Percentiles rank a stretch among this genome's conserved stretches.
These are phyloP conservation scores for Geotrypetes seraphini DNA, from an alignment of 2,797 vertebrate species.

Conservation along the genomic window DNA sequence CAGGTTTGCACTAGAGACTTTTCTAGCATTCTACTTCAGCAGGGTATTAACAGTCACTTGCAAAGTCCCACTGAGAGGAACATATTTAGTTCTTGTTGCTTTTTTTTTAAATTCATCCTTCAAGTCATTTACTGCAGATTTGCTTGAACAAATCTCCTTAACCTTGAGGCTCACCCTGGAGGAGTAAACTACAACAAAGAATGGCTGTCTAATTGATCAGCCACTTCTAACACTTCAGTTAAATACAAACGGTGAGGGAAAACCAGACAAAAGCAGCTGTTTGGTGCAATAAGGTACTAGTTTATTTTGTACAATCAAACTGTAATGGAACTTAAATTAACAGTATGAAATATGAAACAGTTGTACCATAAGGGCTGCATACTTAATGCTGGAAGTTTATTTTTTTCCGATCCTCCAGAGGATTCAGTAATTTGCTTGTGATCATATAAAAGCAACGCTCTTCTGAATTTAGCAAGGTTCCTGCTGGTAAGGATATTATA, in stretches of 20 bases:
- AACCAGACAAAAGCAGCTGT: conserved; percentile 13
- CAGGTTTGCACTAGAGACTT: no score
- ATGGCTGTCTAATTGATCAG: no score
- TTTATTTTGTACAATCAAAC: conserved; percentile 33
- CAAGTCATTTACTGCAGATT: conserved; percentile 9
- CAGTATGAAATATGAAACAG: conserved; percentile 24
- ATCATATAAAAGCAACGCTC: conserved; percentile 29
- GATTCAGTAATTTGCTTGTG: conserved; percentile 33
- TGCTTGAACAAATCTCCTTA: conserved; percentile 12
- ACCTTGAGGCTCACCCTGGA: conserved; percentile 11
- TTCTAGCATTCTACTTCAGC: no score
- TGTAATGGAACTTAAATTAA: conserved; percentile 32
- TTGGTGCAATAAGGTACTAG: conserved; percentile 20
- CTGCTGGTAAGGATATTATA: conserved; percentile 31
- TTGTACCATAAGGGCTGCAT: conserved; percentile 5
- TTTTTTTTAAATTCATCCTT: conserved; percentile 23
- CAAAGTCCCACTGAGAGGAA: no score
- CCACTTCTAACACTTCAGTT: no score
- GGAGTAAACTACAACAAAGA: not conserved
- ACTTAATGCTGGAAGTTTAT: conserved; percentile 2
- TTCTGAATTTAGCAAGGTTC: conserved; percentile 39
- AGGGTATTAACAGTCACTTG: no score
- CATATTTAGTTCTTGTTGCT: conserved; percentile 2
- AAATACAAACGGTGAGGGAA: not conserved
- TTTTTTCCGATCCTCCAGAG: conserved; percentile 27